Conservation (phyloP, 1,140 invertebrate genomes). For the Dolichoris vasculosae region DNA sequence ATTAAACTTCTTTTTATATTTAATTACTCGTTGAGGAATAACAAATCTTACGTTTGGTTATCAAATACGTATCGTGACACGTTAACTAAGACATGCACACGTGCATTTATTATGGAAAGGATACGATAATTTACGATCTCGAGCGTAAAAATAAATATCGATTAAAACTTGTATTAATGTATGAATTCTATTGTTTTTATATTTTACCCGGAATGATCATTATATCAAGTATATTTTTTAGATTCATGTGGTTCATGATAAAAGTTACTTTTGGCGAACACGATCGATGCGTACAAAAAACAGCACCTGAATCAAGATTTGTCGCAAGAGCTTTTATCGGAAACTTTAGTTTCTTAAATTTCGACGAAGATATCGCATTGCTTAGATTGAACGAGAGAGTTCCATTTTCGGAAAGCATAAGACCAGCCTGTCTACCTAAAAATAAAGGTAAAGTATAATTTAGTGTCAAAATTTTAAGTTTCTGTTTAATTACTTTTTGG, state of each 20-base stretch:
- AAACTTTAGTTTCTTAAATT: constrained; percentile 87
- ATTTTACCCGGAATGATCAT: background rate
- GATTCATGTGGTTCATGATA: constrained; percentile 93
- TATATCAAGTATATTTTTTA: constrained; percentile 25
- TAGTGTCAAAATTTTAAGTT: background rate
- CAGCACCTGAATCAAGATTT: constrained; percentile 83
- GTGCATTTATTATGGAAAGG: too few relatives aligned
- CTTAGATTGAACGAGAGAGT: constrained; percentile 85
- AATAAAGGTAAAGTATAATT: constrained; percentile 74
- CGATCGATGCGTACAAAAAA: constrained; percentile 82
- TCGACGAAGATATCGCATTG: constrained; percentile 90
- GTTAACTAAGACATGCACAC: too few relatives aligned
- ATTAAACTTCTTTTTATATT: too few relatives aligned
- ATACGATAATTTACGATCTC: too few relatives aligned
- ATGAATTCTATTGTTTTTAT: too few relatives aligned
- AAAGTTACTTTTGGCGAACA: constrained; percentile 90
- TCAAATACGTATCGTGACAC: too few relatives aligned
- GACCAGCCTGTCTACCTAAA: constrained; percentile 86
- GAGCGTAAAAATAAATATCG: too few relatives aligned
- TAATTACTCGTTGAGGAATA: too few relatives aligned
- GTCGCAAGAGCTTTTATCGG: constrained; percentile 83
- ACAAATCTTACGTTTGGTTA: too few relatives aligned
- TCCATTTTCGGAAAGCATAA: constrained; percentile 82
- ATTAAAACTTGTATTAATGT: too few relatives aligned
- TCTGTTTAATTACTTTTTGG: background rate